These are phyloP conservation scores for Zaprionus kolodkinae DNA, from an alignment of 1,140 invertebrate genomes.

Conservation along the genomic window DNA sequence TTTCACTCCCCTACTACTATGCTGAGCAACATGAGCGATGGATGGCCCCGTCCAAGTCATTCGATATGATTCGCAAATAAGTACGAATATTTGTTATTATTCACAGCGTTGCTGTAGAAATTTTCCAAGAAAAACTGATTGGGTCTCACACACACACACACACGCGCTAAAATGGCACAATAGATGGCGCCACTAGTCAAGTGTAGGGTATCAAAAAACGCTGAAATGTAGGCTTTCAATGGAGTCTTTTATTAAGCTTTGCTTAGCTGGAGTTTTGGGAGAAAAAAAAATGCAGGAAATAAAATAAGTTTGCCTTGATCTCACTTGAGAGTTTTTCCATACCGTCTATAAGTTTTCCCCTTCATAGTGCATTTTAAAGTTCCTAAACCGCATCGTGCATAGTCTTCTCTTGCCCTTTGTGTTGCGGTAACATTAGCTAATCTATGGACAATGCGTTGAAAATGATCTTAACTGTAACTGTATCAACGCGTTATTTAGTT, in stretches of 20 bases:
- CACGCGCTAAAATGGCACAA: neutral
- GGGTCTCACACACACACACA: conserved; percentile 20
- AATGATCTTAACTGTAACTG: conserved; percentile 7
- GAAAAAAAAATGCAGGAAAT: too few species aligned
- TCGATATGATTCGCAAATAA: conserved; percentile 57
- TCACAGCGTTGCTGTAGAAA: neutral
- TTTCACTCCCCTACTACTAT: neutral
- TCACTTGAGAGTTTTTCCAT: neutral
- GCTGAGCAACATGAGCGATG: conserved; percentile 42
- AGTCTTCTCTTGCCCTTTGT: neutral
- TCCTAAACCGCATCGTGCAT: neutral
- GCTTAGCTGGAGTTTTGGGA: neutral
- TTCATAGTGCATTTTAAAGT: neutral
- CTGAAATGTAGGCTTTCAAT: neutral
- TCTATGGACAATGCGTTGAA: neutral
- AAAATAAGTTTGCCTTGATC: neutral
- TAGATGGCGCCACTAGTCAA: conserved; percentile 30
- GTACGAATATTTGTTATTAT: conserved; percentile 49
- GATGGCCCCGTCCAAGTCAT: conserved; percentile 44
- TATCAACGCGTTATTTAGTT: neutral
- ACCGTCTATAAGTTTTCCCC: too few species aligned
- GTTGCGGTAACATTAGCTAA: neutral
- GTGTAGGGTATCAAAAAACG: neutral
- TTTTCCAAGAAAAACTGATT: conserved; percentile 50
- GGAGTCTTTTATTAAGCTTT: neutral